Base-by-base conservation (phyloP, 1,140 invertebrate species). In the Onthophagus taurus region DNA sequence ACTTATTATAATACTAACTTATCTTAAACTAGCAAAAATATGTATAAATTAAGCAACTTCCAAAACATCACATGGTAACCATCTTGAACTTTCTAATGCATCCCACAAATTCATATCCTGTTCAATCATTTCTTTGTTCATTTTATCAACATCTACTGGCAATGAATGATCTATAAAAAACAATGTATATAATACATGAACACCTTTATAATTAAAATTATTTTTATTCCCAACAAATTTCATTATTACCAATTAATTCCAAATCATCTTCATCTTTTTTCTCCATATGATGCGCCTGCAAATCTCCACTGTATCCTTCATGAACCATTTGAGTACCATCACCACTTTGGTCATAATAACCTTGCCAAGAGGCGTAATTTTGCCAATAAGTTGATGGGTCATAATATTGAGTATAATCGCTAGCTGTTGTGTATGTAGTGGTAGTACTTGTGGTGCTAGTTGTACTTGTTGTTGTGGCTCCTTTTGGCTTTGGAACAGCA, bases 401-500 rank as follows among this genome's bases (percentile, higher is more conserved):
- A 64, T 81, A 81, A 61, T 80, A 81, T 52, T 77, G 74, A 43
- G 70, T 77, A 61, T 79, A 81, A 52, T 72, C 70, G 12, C 62
- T 49, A 6, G 49, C 47, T 11, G 48, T 57, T 9, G 61, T 53
- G 5, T 56, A 51, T 1, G 59, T 47, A 31, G 63, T 60, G 3
- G 63, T 51, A 17, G 64, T 54, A 31, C 58, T 59, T 18, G 59
- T 57, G 21, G 61, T 53, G 31, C 58, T 47, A 8, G 55, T 44
- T 8, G 66, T 51, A 3, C 70, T 45, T 0, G 69, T 60, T 21
- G 61, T 58, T 16, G 58, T 61, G 4, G 50, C 49, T 4, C 72
- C 66, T 59, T 79, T 80, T 3, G 81, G 80, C 57, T 92, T 89
- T 5, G 89, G 89, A 2, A 90, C 86, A 17, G 89, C 89, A 56